Evolutionary conservation across 2,888 invertebrate species (phyloP), one percentile per base, ranked within the genome.

Genomic region (Philonicus albiceps): DNA sequence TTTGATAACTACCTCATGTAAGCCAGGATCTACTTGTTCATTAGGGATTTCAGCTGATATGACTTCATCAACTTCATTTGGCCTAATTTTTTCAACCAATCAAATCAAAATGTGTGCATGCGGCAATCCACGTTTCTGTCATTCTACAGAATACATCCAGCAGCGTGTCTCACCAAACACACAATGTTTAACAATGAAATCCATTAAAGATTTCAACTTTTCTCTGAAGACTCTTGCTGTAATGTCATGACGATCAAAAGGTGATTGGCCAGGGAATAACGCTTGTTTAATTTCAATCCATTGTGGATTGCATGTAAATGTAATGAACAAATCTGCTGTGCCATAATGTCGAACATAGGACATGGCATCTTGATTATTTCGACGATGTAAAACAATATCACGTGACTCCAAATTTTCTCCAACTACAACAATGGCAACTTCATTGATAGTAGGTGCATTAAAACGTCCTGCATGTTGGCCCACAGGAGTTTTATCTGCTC

Each of bases 391-490:
- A 64, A 91, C 89, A 88, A 92, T 90, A 89, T 91, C 90, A 64
- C 91, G 89, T 86, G 78, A 49, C 88, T 89, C 89, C 72, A 90
- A 89, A 37, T 90, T 75, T 85, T 90, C 89, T 27, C 90, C 91
- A 88, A 90, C 90, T 30, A 90, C 19, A 19, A 81, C 55, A 81
- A 91, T 89, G n/a, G 90, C 90, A 73, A 91, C 91, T 90, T 91
- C 91, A 89, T 91, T 89, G 31, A 90, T 89, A 64, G 90, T 90
- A 86, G 91, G 91, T 78, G 91, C 91, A 89, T 91, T 91, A 88
- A 89, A 91, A 88, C 87, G 88, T 80, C 90, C 22, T 88, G 87
- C 89, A 87, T 91, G 90, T 88, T 88, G 74, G 86, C 90, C 91
- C 30, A 88, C 86, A 76, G 91, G 91, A 88, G 78, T 88, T 89